These are phyloP conservation scores for Trichomalopsis sarcophagae DNA, from an alignment of 1,140 invertebrate species.

Conservation along the genomic window DNA sequence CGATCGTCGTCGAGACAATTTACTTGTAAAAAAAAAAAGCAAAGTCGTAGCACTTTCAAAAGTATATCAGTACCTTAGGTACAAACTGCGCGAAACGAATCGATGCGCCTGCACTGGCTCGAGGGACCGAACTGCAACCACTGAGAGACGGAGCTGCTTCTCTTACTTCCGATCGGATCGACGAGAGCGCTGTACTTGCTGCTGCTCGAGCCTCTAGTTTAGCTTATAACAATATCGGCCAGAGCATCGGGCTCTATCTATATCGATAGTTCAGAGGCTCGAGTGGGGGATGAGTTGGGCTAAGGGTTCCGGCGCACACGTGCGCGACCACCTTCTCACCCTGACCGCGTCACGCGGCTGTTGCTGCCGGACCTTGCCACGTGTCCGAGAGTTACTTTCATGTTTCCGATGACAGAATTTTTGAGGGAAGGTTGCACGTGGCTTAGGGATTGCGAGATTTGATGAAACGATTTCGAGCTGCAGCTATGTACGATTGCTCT, in stretches of 20 bases:
- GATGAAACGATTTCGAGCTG: too few relatives aligned
- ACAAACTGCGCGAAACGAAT: conserved; percentile 9
- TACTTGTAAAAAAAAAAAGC: too few relatives aligned
- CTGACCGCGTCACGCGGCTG: conserved; percentile 2
- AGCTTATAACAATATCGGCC: conserved; percentile 66
- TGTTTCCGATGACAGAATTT: conserved; percentile 4
- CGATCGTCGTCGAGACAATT: too few relatives aligned
- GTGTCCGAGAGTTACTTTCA: neutral
- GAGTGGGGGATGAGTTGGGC: conserved; percentile 58
- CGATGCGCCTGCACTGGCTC: conserved; percentile 58
- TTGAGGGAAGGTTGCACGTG: neutral
- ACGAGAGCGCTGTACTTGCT: conserved; percentile 56
- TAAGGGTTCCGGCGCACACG: conserved; percentile 51
- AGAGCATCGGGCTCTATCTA: conserved; percentile 42
- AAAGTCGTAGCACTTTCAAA: neutral
- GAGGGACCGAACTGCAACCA: conserved; percentile 47
- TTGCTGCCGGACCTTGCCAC: neutral
- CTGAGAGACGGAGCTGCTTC: conserved; percentile 58
- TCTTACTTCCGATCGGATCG: conserved; percentile 54
- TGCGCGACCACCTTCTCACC: conserved; percentile 8
- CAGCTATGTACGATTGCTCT: too few relatives aligned
- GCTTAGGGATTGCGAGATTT: too few relatives aligned
- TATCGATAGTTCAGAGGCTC: neutral
- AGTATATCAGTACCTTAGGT: conserved; percentile 10
- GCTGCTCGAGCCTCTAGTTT: conserved; percentile 71